These are phyloP conservation scores for Drosophila dives DNA, from an alignment of 2,888 invertebrate species.

Conservation along the genomic window DNA sequence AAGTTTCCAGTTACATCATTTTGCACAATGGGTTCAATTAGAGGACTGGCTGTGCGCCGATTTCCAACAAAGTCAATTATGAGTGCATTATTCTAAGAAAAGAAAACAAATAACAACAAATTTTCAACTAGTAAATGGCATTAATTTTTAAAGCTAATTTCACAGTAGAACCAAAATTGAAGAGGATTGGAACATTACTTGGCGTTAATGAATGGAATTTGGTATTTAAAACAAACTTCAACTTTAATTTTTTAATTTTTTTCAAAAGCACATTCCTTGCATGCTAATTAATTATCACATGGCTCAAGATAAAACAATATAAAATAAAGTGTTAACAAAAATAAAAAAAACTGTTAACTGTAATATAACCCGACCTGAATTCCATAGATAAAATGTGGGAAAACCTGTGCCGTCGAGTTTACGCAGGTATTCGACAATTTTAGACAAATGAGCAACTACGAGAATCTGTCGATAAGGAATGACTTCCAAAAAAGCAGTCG, in stretches of 20 bases:
- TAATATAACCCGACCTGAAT: not conserved
- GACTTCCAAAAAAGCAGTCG: not conserved
- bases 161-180: not conserved
- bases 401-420: not conserved
- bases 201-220: not conserved
- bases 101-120: not conserved
- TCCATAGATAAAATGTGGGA: not conserved
- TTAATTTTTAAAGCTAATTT: not conserved
- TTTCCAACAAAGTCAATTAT: not conserved
- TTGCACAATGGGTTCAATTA: not conserved
- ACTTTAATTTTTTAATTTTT: not conserved
- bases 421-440: not conserved
- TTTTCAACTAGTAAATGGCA: not conserved
- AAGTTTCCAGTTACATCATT: not conserved
- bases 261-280: not conserved
- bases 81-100: not conserved
- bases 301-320: not conserved
- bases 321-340: not conserved
- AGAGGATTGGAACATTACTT: not conserved
- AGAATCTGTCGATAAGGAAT: not conserved
- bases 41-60: not conserved
- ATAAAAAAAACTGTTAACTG: not conserved
- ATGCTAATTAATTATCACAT: not conserved
- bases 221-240: too few relatives aligned
- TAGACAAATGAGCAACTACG: not conserved